Conservation (phyloP, 1,140 invertebrate genomes). For the Akabosia matsudoensis region DNA sequence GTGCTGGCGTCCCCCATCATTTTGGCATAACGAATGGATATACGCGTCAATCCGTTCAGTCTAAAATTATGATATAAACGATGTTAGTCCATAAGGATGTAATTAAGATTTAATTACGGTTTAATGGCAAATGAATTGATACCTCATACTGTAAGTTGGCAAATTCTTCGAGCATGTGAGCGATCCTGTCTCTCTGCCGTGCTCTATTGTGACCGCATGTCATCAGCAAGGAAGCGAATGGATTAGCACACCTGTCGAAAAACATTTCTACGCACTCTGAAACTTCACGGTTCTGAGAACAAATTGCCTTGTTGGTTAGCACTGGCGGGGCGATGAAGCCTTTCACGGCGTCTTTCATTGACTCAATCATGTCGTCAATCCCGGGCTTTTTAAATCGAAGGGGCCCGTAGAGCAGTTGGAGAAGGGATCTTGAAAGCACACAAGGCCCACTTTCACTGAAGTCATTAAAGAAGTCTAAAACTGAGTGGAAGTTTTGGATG, state of each 20-base stretch:
- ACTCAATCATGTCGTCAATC: constrained; percentile 66
- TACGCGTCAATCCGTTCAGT: constrained; percentile 86
- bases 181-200: constrained; percentile 87
- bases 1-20: constrained; percentile 65
- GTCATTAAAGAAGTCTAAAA: constrained; percentile 89
- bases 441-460: constrained; percentile 85
- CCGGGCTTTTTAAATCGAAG: constrained; percentile 54
- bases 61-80: constrained; percentile 56
- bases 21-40: constrained; percentile 68
- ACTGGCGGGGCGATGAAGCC: constrained; percentile 84
- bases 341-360: constrained; percentile 77
- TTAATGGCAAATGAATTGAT: too few relatives aligned
- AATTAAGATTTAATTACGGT: too few relatives aligned
- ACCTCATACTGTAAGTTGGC: constrained; percentile 90
- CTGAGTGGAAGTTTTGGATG: constrained; percentile 39
- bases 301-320: constrained; percentile 65
- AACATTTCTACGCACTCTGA: constrained; percentile 86
- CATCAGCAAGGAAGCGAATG: constrained; percentile 82
- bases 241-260: constrained; percentile 77
- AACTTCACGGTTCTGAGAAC: constrained; percentile 64
- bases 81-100: too few relatives aligned
- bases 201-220: constrained; percentile 92
- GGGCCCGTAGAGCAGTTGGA: constrained; percentile 77
- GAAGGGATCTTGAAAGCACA: constrained; percentile 86
- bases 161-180: constrained; percentile 83